phyloP scores from a whole-genome alignment of 1,140 invertebrate species.

The Solenopsis invicta region DNA sequence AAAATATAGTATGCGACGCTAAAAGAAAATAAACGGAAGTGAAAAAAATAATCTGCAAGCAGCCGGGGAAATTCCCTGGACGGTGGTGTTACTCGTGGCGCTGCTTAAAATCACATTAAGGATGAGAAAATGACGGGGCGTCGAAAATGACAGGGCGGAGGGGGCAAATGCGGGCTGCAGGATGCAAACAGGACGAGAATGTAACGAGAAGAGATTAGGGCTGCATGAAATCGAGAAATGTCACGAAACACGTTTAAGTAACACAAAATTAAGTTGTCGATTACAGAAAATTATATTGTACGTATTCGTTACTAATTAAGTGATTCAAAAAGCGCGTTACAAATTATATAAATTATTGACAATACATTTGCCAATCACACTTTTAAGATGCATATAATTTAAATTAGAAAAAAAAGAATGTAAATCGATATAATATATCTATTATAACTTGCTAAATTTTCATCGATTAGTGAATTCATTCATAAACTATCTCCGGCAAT shows the following conservation, averaged over 20 bases:
- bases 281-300: not conserved
- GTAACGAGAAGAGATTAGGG: constrained; percentile 13
- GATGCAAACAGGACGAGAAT: constrained; percentile 19
- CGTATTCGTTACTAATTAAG: not conserved
- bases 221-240: constrained; percentile 9
- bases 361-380: not conserved
- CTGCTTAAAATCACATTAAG: constrained; percentile 70
- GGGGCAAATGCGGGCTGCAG: not conserved
- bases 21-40: not conserved
- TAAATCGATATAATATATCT: not conserved
- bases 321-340: not conserved
- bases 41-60: constrained; percentile 52
- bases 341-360: constrained; percentile 3
- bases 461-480: not conserved
- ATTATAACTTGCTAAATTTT: not conserved
- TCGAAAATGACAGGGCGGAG: constrained; percentile 46
- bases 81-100: constrained; percentile 37
- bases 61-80: constrained; percentile 40
- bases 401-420: not conserved
- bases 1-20: constrained; percentile 5
- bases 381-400: constrained; percentile 2
- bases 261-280: not conserved
- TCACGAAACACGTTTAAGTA: not conserved
- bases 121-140: not conserved
- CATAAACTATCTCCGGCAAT: not conserved